Conservation (phyloP, 2,888 invertebrate species). For the Rotaria socialis region DNA sequence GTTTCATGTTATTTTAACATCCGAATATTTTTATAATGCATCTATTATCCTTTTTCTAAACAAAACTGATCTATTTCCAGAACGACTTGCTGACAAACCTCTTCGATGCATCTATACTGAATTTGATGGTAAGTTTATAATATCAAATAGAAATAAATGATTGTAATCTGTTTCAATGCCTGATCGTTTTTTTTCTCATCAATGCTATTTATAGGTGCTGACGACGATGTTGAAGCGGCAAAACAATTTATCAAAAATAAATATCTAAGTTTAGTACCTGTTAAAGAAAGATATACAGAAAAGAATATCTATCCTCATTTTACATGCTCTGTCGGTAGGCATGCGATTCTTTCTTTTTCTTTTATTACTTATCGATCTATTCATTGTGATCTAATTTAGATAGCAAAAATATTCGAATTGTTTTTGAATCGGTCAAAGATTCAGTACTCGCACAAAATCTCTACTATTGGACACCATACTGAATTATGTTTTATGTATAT, state of each 20-base stretch:
- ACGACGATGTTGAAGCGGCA: background rate
- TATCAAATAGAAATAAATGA: too few relatives aligned
- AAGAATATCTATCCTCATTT: slow-evolving; percentile 19
- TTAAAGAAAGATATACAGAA: background rate
- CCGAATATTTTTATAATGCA: background rate
- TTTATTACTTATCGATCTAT: background rate
- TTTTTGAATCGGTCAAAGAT: slow-evolving; percentile 12
- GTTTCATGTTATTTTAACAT: background rate
- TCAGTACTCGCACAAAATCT: background rate
- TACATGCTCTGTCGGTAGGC: background rate
- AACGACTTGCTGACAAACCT: background rate
- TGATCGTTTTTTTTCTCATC: too few relatives aligned
- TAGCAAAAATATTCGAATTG: background rate
- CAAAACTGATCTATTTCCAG: slow-evolving; percentile 14
- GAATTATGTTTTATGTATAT: background rate
- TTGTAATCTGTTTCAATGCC: too few relatives aligned
- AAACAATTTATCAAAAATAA: background rate
- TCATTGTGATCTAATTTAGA: background rate
- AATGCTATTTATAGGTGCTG: background rate
- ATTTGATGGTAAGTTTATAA: background rate
- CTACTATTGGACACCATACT: slow-evolving; percentile 20
- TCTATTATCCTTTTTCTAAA: background rate
- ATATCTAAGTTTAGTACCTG: background rate
- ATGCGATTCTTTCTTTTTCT: background rate
- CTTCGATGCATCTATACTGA: background rate